Percentiles rank a stretch among this genome's conserved stretches.
Evolutionary conservation across 2,888 invertebrate genomes (phyloP).

Genomic region (Idaea biselata): DNA sequence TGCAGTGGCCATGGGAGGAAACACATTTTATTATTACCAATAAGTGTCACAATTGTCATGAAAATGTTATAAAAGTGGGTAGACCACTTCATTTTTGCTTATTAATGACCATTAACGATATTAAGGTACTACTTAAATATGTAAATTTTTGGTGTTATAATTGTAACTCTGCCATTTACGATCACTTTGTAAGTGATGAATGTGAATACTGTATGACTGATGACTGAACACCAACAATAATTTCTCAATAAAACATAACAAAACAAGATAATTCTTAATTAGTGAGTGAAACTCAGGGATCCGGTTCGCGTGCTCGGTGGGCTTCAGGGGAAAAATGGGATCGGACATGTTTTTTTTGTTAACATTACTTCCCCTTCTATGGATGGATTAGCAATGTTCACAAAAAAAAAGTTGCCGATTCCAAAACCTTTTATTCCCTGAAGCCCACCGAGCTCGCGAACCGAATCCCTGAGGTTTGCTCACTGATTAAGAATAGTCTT

Average conservation of each 20-base stretch:
- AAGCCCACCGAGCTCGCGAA: too few species aligned
- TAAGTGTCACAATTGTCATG: conserved; percentile 7
- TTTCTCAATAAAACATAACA: neutral
- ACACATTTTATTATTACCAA: conserved; percentile 7
- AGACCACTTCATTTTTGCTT: neutral
- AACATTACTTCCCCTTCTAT: too few species aligned
- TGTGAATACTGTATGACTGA: conserved; percentile 8
- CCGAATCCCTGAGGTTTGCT: too few species aligned
- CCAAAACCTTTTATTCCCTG: too few species aligned
- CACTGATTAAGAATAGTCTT: too few species aligned
- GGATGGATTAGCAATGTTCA: too few species aligned
- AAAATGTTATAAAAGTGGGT: neutral
- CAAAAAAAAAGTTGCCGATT: too few species aligned
- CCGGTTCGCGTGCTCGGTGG: too few species aligned
- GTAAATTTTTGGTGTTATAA: conserved; percentile 7
- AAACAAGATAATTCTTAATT: neutral
- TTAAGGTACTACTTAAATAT: conserved; percentile 4
- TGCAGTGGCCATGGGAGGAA: conserved; percentile 6
- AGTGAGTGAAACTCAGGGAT: too few species aligned
- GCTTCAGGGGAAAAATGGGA: too few species aligned
- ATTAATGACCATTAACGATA: conserved; percentile 4
- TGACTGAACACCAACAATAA: neutral
- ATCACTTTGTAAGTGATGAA: conserved; percentile 6
- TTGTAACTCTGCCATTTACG: conserved; percentile 6
- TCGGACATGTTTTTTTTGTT: too few species aligned